phyloP scores from a whole-genome alignment of 2,113 vertebrate species.

The Catharus minimus region DNA sequence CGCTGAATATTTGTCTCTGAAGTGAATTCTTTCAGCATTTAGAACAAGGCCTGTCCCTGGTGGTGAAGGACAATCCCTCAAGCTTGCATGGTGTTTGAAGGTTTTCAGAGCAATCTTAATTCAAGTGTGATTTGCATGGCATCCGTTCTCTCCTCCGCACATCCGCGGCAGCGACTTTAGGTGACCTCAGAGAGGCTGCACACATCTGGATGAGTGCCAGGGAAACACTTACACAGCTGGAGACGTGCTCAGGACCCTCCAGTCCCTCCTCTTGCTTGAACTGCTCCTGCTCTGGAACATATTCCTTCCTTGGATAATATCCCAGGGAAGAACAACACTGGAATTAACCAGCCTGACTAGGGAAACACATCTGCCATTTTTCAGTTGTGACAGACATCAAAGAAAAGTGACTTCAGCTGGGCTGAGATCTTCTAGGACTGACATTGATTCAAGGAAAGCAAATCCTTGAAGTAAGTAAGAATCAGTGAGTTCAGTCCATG shows the following conservation, averaged over 20 bases:
- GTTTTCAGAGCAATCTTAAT: background rate
- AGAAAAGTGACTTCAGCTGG: background rate
- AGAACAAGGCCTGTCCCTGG: background rate
- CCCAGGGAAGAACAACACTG: background rate
- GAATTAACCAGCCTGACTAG: background rate
- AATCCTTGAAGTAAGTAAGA: background rate
- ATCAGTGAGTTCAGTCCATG: background rate
- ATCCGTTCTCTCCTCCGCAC: background rate
- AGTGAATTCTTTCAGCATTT: background rate
- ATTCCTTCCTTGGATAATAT: background rate
- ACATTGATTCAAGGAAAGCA: background rate
- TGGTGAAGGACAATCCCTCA: background rate
- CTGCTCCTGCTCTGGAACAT: background rate
- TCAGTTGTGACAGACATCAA: background rate
- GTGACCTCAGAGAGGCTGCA: background rate
- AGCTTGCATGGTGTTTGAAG: fast-evolving
- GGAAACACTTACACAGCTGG: background rate
- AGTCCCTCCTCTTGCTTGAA: background rate
- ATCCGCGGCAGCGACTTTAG: fast-evolving
- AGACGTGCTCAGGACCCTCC: background rate
- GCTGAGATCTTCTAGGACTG: background rate
- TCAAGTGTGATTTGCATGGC: background rate
- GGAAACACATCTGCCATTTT: background rate
- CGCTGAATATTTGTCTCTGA: background rate
- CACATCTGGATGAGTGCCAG: fast-evolving